phyloP scores from a whole-genome alignment of 2,888 invertebrate species.

The Cylindroiulus punctatus region DNA sequence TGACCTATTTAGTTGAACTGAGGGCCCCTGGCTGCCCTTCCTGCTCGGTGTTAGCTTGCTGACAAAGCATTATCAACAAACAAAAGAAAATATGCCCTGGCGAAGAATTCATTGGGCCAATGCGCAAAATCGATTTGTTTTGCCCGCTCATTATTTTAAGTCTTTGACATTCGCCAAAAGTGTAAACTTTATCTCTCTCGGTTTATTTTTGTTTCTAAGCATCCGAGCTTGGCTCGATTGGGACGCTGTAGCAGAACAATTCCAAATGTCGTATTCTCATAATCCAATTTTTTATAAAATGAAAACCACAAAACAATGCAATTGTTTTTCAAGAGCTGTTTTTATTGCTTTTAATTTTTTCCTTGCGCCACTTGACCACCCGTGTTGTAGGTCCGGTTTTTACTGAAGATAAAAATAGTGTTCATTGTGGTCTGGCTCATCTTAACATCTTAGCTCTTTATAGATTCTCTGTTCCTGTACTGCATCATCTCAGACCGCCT shows the following conservation, averaged over 20 bases:
- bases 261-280: background rate
- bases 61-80: background rate
- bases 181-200: background rate
- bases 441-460: too few relatives aligned
- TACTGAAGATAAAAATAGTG: background rate
- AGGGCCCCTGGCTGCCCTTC: background rate
- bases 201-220: background rate
- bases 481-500: too few relatives aligned
- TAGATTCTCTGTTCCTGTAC: too few relatives aligned
- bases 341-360: background rate
- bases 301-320: background rate
- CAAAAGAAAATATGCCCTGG: slow-evolving; percentile 8
- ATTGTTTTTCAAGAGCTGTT: background rate
- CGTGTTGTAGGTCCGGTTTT: background rate
- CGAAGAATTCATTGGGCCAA: slow-evolving; percentile 1
- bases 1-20: background rate
- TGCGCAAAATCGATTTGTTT: slow-evolving; percentile 37
- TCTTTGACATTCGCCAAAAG: slow-evolving; percentile 9
- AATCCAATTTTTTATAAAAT: background rate
- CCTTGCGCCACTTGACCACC: background rate
- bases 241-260: background rate
- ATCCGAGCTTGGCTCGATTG: background rate
- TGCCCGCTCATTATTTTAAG: slow-evolving; percentile 30
- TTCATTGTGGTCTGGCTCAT: too few relatives aligned
- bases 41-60: background rate